Conservation (phyloP, 2,113 vertebrate genomes). For the Engraulis encrasicolus region DNA sequence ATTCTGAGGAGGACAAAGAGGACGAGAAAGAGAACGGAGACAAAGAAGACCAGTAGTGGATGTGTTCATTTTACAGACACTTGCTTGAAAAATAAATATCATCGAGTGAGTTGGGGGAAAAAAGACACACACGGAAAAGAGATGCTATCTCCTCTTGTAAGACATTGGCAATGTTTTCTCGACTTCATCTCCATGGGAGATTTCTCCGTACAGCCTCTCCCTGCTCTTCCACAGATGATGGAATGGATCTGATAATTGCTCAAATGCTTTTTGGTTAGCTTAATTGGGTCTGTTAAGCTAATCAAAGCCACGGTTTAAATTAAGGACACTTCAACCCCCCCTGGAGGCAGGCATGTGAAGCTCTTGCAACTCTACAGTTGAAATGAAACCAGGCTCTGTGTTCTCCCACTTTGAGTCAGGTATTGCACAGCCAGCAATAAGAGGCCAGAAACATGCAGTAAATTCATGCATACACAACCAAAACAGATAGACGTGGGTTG, state of each 20-base stretch:
- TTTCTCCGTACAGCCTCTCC: neutral
- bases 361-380: neutral
- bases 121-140: neutral
- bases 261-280: neutral
- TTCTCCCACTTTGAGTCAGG: neutral
- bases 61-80: slow-evolving; percentile 44
- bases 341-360: neutral
- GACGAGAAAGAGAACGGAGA: slow-evolving; percentile 18
- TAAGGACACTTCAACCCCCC: neutral
- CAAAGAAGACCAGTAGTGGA: slow-evolving; percentile 29
- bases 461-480: neutral
- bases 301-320: neutral
- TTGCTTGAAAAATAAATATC: neutral
- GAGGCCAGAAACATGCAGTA: neutral
- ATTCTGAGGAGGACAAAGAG: slow-evolving; percentile 35
- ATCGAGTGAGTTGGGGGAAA: neutral
- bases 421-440: neutral
- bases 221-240: neutral
- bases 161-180: neutral
- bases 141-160: neutral
- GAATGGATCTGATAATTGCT: neutral
- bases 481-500: neutral
- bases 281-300: neutral
- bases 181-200: neutral
- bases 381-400: neutral